Conservation (phyloP, 2,797 vertebrate species). For the Cheirogaleus major region DNA sequence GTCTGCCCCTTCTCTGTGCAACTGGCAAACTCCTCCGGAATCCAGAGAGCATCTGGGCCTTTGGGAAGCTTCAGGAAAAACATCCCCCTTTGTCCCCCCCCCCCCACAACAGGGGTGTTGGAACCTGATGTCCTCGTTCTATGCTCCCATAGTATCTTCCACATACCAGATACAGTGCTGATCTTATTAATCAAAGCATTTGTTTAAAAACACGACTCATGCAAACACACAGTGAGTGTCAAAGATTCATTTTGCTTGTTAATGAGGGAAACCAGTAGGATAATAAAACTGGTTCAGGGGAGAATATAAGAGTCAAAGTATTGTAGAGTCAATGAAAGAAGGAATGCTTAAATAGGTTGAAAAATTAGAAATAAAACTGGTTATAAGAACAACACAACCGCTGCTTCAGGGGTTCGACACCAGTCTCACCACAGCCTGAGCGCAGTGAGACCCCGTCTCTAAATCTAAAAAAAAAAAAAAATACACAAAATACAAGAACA, state of each 20-base stretch:
- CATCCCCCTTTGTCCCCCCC: accelerated
- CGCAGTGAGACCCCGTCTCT: too few relatives aligned
- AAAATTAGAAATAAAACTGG: not conserved
- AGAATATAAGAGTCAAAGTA: not conserved
- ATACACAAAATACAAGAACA: too few relatives aligned
- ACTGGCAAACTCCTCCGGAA: not conserved
- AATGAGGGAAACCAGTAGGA: not conserved
- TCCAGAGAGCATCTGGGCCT: not conserved
- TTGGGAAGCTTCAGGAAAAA: not conserved
- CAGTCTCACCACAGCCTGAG: too few relatives aligned
- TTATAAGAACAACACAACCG: accelerated
- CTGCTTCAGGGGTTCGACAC: too few relatives aligned
- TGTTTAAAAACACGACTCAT: not conserved
- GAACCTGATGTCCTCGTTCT: not conserved
- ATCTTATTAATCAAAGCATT: not conserved
- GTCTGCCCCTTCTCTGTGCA: not conserved
- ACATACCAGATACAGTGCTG: accelerated
- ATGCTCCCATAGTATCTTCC: not conserved
- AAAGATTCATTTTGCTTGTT: not conserved
- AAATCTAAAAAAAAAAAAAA: too few relatives aligned
- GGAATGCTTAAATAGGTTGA: accelerated
- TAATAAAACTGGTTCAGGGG: not conserved
- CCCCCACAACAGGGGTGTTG: accelerated
- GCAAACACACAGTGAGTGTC: accelerated
- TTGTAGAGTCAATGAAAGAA: accelerated